Base-by-base conservation (phyloP, 53 echinoderm and acorn worm species). In the Echinometra lucunter region DNA sequence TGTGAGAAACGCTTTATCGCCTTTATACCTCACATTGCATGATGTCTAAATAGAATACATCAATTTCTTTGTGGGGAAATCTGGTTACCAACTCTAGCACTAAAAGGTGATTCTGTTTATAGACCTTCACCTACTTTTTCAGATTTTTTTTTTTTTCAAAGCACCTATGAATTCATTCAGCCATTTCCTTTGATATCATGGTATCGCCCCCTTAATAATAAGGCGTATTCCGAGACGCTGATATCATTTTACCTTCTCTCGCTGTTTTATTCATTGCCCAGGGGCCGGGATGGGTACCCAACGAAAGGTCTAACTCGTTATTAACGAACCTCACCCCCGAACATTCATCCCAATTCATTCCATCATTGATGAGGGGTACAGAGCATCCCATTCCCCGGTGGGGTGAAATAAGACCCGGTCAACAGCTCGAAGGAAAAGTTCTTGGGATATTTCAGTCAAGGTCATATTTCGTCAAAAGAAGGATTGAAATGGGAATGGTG, bases 201-300 rank as follows among this genome's bases (percentile, higher is more conserved):
- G 32, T 72, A 72, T 72, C 74, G 74, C 74, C 74, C 28, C 37
- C 74, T 74, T 74, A 27, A 37, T 74, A 74, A 74, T 74, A 35
- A 18, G 37, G 32, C 34, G 74, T 2, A 32, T 11, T 74, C 13
- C 4, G 74, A 74, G 74, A 74, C 74, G 37, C 32, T 74, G 15
- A 35, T 74, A 74, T 74, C 74, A 74, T 8, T 74, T 74, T 74
- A 74, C 74, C 74, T 74, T 35, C 6, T 74, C 32, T 11, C 74
- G 34, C 74, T 74, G 13, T 74, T 32, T 74, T 74, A 74, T 74
- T 74, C 74, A 74, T 74, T 4, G 0, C 37, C 34, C 0, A 11
- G 0, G 6, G 74, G 74, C 32, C 34, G 74, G 74, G 9, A 74
- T 34, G 37, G n/a, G 37, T 74, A 74, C 74, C 74, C 74, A 74